Conservation (phyloP, 1,140 invertebrate species). For the Calycopis cecrops region DNA sequence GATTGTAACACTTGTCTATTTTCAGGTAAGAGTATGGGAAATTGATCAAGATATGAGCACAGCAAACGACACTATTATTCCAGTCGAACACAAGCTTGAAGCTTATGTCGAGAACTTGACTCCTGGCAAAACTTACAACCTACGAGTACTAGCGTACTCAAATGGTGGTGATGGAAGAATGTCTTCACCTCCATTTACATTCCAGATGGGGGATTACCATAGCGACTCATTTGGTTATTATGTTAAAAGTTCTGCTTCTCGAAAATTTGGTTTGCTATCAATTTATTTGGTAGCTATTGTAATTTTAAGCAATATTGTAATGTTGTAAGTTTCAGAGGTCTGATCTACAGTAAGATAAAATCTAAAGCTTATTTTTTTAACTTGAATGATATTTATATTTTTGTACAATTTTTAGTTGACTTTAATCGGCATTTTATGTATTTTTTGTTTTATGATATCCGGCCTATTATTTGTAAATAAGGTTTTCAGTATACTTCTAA, state of each 20-base stretch:
- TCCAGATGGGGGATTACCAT: slow-evolving; percentile 86
- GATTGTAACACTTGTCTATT: slow-evolving; percentile 13
- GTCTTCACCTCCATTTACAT: slow-evolving; percentile 92
- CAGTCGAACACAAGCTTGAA: slow-evolving; percentile 85
- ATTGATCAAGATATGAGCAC: slow-evolving; percentile 93
- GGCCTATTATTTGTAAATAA: slow-evolving; percentile 27
- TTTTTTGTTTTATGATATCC: slow-evolving; percentile 23
- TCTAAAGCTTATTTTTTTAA: slow-evolving; percentile 17
- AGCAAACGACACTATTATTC: slow-evolving; percentile 90
- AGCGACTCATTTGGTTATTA: slow-evolving; percentile 62
- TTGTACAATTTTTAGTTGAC: slow-evolving; percentile 18
- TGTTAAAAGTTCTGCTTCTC: slow-evolving; percentile 35
- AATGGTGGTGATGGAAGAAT: slow-evolving; percentile 96
- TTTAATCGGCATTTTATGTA: not conserved
- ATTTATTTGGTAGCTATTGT: not conserved
- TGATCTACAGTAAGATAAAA: slow-evolving; percentile 1
- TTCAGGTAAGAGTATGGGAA: slow-evolving; percentile 92
- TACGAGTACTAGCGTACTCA: slow-evolving; percentile 94
- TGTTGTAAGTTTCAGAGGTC: slow-evolving; percentile 18
- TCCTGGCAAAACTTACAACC: slow-evolving; percentile 90
- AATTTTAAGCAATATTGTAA: not conserved
- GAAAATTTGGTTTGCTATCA: not conserved
- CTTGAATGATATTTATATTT: slow-evolving; percentile 14
- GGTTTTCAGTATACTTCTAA: not conserved
- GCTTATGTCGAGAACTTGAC: slow-evolving; percentile 86